phyloP scores from a whole-genome alignment of 2,797 vertebrate genomes.

The Phataginus tetradactyla region DNA sequence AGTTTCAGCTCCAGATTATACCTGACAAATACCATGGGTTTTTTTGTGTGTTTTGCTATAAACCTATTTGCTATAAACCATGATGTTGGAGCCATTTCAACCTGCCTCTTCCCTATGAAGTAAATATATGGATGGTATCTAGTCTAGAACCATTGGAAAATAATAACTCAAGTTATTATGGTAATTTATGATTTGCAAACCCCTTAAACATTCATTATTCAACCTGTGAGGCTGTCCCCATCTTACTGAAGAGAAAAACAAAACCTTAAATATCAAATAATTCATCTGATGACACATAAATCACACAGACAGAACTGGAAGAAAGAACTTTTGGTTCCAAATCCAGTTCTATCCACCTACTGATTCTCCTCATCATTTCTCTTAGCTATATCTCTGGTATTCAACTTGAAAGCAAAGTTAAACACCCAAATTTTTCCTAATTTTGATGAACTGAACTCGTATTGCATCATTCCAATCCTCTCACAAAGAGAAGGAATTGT shows the following conservation, averaged over 20 bases:
- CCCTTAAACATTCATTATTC: not conserved
- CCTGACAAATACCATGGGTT: not conserved
- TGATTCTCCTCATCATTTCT: not conserved
- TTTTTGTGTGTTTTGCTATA: not conserved
- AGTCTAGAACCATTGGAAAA: not conserved
- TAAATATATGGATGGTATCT: not conserved
- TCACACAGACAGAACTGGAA: not conserved
- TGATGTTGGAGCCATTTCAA: not conserved
- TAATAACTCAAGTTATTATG: not conserved
- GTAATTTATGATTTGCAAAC: not conserved
- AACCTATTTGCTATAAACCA: not conserved
- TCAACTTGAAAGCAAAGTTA: not conserved
- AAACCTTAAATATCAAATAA: not conserved
- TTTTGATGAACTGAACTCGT: not conserved
- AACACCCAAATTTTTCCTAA: not conserved
- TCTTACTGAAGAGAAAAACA: constrained; percentile 13
- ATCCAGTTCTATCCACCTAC: not conserved
- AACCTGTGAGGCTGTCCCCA: not conserved
- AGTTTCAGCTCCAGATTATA: not conserved
- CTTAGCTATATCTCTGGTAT: not conserved
- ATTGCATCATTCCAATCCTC: not conserved
- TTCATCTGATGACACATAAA: not conserved
- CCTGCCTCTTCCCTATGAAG: not conserved
- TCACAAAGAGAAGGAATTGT: not conserved
- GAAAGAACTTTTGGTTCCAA: not conserved